Conservation (phyloP, 2,797 vertebrate genomes). For the Arvicola amphibius region DNA sequence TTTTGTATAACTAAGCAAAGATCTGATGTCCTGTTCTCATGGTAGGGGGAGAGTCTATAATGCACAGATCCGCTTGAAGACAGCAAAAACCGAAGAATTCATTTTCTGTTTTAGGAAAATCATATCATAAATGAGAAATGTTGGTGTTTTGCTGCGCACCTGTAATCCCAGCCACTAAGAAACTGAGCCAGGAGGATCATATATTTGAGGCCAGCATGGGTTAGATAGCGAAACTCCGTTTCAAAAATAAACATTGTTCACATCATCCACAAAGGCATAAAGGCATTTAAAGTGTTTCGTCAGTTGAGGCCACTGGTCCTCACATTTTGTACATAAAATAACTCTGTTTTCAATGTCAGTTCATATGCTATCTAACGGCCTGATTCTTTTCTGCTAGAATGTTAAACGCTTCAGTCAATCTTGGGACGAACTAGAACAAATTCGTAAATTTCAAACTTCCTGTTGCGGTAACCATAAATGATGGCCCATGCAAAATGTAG, state of each 20-base stretch:
- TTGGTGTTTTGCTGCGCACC: neutral
- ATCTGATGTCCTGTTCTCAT: neutral
- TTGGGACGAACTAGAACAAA: conserved; percentile 10
- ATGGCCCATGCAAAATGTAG: neutral
- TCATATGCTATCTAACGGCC: neutral
- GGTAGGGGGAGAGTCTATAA: neutral
- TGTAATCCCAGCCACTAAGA: neutral
- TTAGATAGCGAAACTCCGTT: neutral
- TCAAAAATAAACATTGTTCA: neutral
- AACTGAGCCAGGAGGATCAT: neutral
- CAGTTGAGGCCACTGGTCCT: neutral
- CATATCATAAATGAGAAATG: neutral
- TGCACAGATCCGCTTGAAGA: neutral
- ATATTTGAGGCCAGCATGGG: neutral
- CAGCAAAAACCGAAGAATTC: neutral
- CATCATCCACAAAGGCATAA: neutral
- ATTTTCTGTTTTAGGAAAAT: conserved; percentile 9
- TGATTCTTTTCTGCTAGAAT: conserved; percentile 2
- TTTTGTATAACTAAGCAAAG: conserved; percentile 39
- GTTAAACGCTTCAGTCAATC: neutral
- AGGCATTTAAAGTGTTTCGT: conserved; percentile 12
- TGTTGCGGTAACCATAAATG: neutral
- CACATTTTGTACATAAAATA: conserved; percentile 25
- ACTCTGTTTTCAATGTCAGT: neutral
- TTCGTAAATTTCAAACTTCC: conserved; percentile 14